Base-by-base conservation (phyloP, 2,888 invertebrate species). In the Callyntrura sp. region DNA sequence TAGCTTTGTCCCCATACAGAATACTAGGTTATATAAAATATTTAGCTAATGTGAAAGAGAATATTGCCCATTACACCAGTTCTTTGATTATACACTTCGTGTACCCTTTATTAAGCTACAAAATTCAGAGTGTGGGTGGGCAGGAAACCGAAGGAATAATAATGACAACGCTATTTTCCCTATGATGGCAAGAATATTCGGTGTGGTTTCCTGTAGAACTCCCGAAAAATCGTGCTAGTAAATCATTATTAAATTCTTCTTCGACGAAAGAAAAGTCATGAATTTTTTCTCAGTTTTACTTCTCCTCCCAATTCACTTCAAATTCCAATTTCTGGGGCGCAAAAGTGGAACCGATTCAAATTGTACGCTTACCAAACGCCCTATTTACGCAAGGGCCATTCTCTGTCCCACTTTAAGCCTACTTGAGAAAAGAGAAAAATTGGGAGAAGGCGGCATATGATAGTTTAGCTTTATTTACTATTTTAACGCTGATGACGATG, bases 261-360 rank as follows among this genome's bases (percentile, higher is more conserved):
- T 78, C 28, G 8, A 51, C 23, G 57, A 5, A 79, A 28, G 25
- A 11, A 43, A n/a, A 82, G 45, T 82, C 82, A 81, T 60, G 81
- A 81, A 60, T 81, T 81, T 81, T 81, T 81, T 35, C 68, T n/a
- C 11, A 35, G 68, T 35, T 68, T 35, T 35, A 28, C 20, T 62
- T 23, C 70, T 17, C 70, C 70, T 70, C 20, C 70, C 45, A 2
- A 43, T 45, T 11, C 11, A 70, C 9, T 45, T 70, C 70, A 70
- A 70, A 70, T 70, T 70, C 70, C 70, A 70, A 43, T 70, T 45
- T 70, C 20, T 45, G 45, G 9, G 45, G 3, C 70, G 12, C 17
- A 70, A 14, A 45, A 70, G 45, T 60, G 11, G 4, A 11, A 2
- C 51, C 14, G 17, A 17, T 3, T 9, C 0, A 62, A 62, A 62